phyloP scores from a whole-genome alignment of 2,113 vertebrate species.

The Lophius piscatorius region DNA sequence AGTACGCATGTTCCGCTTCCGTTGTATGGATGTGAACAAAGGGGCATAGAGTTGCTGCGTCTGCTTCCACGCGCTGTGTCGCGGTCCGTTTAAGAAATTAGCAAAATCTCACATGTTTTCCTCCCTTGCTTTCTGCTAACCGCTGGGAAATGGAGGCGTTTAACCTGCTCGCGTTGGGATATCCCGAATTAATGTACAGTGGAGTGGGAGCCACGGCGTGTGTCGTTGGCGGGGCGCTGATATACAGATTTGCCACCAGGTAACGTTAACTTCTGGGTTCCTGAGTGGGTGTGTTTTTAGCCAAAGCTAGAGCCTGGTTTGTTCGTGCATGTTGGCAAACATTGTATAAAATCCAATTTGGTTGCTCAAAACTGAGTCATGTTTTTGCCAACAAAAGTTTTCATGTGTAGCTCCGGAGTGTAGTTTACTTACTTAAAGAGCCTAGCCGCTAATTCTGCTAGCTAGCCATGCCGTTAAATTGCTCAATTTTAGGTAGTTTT shows the following conservation, averaged over 20 bases:
- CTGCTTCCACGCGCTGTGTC: conserved; percentile 26
- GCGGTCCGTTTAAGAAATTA: background rate
- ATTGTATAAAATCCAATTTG: background rate
- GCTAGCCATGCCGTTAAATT: conserved; percentile 25
- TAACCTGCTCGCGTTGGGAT: conserved; percentile 73
- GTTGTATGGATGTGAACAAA: conserved; percentile 47
- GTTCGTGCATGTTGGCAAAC: background rate
- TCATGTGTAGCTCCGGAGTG: too few species aligned
- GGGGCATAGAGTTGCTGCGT: conserved; percentile 43
- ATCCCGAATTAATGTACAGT: conserved; percentile 82
- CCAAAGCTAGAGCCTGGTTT: background rate
- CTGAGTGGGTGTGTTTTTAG: background rate
- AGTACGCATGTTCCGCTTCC: conserved; percentile 62
- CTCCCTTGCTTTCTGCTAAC: background rate
- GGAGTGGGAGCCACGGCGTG: conserved; percentile 86
- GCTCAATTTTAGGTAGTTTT: background rate
- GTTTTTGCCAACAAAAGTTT: too few species aligned
- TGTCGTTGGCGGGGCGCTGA: conserved; percentile 84
- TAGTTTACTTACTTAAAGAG: background rate
- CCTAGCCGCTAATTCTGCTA: conserved; percentile 13
- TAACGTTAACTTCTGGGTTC: conserved; percentile 78
- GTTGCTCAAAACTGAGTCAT: background rate
- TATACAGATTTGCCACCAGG: conserved; percentile 87
- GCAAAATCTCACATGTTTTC: background rate
- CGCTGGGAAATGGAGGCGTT: conserved; percentile 80